phyloP scores from a whole-genome alignment of 1,140 invertebrate species.

The Apis cerana region DNA sequence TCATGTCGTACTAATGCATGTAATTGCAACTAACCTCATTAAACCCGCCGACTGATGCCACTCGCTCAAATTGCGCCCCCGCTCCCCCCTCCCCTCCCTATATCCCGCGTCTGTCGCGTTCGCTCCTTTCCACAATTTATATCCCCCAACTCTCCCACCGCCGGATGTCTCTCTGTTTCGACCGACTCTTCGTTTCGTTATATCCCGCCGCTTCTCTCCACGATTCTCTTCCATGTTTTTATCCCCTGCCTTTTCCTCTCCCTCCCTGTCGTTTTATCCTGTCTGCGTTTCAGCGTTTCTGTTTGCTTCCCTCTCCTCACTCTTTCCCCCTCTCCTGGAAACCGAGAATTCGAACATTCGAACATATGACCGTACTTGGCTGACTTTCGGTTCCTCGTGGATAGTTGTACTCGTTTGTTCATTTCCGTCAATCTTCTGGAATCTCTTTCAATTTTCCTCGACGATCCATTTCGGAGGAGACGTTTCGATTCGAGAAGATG shows the following conservation, averaged over 20 bases:
- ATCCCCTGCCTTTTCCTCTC: too few relatives aligned
- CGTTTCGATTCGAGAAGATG: too few relatives aligned
- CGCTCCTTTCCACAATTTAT: slow-evolving; percentile 2
- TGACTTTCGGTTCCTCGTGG: too few relatives aligned
- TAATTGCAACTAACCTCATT: slow-evolving; percentile 81
- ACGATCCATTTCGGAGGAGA: too few relatives aligned
- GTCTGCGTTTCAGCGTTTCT: slow-evolving; percentile 14
- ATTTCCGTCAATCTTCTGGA: too few relatives aligned
- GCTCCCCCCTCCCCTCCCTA: not conserved
- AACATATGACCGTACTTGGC: too few relatives aligned
- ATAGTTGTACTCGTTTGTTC: too few relatives aligned
- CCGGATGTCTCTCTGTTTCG: slow-evolving; percentile 5
- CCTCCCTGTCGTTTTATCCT: not conserved
- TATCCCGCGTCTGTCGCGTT: not conserved
- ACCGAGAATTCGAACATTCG: too few relatives aligned
- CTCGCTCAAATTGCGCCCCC: slow-evolving; percentile 73
- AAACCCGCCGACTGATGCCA: slow-evolving; percentile 77
- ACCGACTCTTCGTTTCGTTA: slow-evolving; percentile 49
- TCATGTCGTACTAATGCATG: slow-evolving; percentile 78
- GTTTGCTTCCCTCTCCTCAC: not conserved
- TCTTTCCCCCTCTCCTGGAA: not conserved
- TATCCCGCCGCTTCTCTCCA: slow-evolving; percentile 13
- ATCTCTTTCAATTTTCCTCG: too few relatives aligned
- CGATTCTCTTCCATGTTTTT: slow-evolving; percentile 28
- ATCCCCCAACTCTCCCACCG: not conserved